phyloP scores from a whole-genome alignment of 2,797 vertebrate genomes.

The Coccyzus lansbergi region DNA sequence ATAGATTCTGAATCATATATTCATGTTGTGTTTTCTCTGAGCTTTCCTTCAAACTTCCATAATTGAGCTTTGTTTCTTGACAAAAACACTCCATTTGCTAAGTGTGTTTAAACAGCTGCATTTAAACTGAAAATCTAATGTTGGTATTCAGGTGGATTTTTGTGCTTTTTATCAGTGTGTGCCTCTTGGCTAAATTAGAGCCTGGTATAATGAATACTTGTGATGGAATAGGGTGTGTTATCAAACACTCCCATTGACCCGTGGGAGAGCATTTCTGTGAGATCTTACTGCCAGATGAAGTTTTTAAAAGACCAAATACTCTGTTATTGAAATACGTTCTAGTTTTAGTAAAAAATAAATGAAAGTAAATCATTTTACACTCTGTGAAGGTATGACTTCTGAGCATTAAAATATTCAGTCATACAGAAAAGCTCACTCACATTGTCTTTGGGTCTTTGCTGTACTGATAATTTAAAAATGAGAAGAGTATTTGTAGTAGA shows the following conservation, averaged over 20 bases:
- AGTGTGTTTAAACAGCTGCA: background rate
- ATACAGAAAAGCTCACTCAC: background rate
- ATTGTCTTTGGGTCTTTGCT: background rate
- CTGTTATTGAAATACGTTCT: background rate
- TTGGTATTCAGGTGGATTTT: background rate
- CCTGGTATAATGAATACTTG: background rate
- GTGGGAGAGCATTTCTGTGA: background rate
- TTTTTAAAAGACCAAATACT: conserved; percentile 21
- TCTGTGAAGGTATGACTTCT: rapidly evolving
- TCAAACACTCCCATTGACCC: background rate
- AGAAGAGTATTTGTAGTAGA: background rate
- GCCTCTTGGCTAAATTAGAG: background rate
- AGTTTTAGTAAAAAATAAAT: background rate
- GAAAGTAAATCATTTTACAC: background rate
- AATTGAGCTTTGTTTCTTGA: background rate
- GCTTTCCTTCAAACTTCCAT: background rate
- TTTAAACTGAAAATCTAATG: background rate
- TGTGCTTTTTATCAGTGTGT: background rate
- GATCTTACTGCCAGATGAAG: background rate
- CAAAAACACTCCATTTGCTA: background rate
- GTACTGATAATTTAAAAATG: background rate
- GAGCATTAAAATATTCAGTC: background rate
- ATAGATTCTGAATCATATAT: background rate
- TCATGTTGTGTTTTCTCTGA: background rate
- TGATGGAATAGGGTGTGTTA: background rate